Evolutionary conservation across 2,888 invertebrate genomes (phyloP).

Genomic region (Philonicus albiceps): DNA sequence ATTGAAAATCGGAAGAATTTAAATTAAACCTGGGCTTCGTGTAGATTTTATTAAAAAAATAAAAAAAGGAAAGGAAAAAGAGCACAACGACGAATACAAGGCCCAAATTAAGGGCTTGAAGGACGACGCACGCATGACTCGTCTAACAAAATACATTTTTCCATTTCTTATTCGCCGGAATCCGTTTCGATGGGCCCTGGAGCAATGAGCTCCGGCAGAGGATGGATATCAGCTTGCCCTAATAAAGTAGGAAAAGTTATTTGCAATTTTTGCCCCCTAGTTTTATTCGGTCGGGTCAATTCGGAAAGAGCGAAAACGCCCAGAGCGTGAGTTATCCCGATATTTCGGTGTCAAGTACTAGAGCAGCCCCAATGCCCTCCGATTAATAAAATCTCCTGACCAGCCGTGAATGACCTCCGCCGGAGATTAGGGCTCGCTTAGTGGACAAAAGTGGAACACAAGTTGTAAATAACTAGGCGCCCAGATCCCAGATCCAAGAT

Average conservation of each 20-base stretch:
- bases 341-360: background rate
- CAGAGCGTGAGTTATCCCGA: background rate
- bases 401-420: background rate
- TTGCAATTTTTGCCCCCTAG: background rate
- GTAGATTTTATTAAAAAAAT: conserved; percentile 16
- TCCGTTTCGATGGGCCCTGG: background rate
- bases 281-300: background rate
- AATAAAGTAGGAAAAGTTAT: conserved; percentile 22
- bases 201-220: background rate
- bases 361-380: background rate
- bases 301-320: background rate
- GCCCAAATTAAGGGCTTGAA: background rate
- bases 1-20: conserved; percentile 15
- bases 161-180: background rate
- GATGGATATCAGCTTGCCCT: background rate
- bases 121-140: background rate
- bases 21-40: conserved; percentile 14
- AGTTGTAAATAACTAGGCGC: conserved; percentile 14
- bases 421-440: background rate
- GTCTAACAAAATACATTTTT: conserved; percentile 7
- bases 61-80: background rate
- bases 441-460: background rate
- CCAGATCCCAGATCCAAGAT: background rate
- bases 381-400: conserved; percentile 22
- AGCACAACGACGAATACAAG: background rate